phyloP scores from a whole-genome alignment of 2,797 vertebrate genomes.

The Apogon hyalosoma region DNA sequence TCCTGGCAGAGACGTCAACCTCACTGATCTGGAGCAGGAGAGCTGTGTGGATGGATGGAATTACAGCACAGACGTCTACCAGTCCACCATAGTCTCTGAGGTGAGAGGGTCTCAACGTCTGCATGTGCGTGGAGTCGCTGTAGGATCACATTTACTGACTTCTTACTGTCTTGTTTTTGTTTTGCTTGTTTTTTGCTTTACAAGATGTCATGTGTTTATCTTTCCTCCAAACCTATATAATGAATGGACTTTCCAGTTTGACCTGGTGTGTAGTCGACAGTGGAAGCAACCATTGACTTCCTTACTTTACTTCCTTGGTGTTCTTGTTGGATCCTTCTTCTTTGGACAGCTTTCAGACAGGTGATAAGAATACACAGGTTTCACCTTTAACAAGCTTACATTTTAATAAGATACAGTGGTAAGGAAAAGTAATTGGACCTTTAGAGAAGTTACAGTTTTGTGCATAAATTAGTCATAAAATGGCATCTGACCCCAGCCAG shows the following conservation, averaged over 20 bases:
- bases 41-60: conserved; percentile 85
- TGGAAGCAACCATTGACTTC: conserved; percentile 90
- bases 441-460: no score
- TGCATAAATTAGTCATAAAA: no score
- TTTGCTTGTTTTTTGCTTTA: no score
- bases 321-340: conserved; percentile 88
- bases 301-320: conserved; percentile 88
- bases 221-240: no score
- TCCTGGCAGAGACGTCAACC: conserved; percentile 83
- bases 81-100: conserved; percentile 84
- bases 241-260: conserved; percentile 89
- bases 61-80: conserved; percentile 84
- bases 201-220: no score
- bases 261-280: conserved; percentile 87
- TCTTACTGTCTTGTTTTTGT: no score
- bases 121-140: no score
- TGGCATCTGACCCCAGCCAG: no score
- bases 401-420: neutral
- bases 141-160: no score
- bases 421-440: no score
- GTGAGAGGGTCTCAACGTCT: conserved; percentile 51
- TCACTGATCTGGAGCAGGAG: conserved; percentile 84
- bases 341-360: conserved; percentile 92
- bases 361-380: no score
- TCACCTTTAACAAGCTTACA: neutral